Percentiles rank a stretch among this genome's conserved stretches.
phyloP scores from a whole-genome alignment of 1,140 invertebrate species.

The Drosophila trapezifrons region DNA sequence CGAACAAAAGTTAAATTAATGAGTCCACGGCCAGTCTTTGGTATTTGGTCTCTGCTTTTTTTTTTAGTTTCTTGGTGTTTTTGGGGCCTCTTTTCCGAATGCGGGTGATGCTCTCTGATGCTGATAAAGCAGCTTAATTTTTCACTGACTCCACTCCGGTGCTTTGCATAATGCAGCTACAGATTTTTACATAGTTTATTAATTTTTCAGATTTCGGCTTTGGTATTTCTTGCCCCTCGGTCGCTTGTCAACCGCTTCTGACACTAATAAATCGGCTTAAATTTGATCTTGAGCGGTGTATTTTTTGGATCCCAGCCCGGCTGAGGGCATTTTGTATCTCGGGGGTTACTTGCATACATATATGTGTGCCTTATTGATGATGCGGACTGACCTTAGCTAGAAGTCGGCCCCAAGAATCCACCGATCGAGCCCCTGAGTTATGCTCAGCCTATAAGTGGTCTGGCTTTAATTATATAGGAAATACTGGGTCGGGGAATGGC shows the following conservation, averaged over 20 bases:
- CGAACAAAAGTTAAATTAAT: conserved; percentile 65
- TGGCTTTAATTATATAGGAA: conserved; percentile 40
- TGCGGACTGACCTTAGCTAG: conserved; percentile 28
- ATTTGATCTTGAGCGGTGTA: conserved; percentile 72
- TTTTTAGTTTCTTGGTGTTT: conserved; percentile 9
- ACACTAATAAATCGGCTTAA: conserved; percentile 79
- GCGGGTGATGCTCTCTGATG: conserved; percentile 73
- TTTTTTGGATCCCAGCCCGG: conserved; percentile 42
- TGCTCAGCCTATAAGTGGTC: conserved; percentile 27
- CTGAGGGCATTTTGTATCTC: conserved; percentile 29
- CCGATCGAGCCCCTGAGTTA: conserved; percentile 27
- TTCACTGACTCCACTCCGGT: conserved; percentile 57
- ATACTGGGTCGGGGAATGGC: conserved; percentile 9
- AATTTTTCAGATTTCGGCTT: conserved; percentile 58
- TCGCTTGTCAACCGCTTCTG: conserved; percentile 50
- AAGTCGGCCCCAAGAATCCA: conserved; percentile 27
- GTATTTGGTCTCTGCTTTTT: conserved; percentile 16
- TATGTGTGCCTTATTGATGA: conserved; percentile 34
- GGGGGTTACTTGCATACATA: no score
- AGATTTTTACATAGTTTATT: conserved; percentile 71
- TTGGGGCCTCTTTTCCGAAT: conserved; percentile 48
- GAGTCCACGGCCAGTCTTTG: conserved; percentile 68
- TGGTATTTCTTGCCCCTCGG: conserved; percentile 26
- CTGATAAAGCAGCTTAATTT: conserved; percentile 80
- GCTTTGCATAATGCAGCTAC: conserved; percentile 74